phyloP scores from a whole-genome alignment of 2,113 vertebrate genomes.

The Phalacrocorax pelagicus region DNA sequence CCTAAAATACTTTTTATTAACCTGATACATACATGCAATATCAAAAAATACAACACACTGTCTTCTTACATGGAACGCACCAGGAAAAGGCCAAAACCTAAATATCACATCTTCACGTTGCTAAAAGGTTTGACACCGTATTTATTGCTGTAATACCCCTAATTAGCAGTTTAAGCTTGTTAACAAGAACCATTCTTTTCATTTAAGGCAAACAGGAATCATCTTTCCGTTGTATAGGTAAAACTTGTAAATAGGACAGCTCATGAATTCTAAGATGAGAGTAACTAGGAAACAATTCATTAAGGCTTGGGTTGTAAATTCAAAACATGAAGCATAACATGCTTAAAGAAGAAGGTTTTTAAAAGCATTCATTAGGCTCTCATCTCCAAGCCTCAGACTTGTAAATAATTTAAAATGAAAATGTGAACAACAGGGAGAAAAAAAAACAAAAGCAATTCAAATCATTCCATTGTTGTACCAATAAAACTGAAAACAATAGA shows the following conservation, averaged over 20 bases:
- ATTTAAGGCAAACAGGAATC: slow-evolving; percentile 56
- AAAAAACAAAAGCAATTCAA: slow-evolving; percentile 49
- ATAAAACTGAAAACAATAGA: slow-evolving; percentile 30
- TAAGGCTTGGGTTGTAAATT: slow-evolving; percentile 51
- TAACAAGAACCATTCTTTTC: slow-evolving; percentile 36
- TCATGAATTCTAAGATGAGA: slow-evolving; percentile 51
- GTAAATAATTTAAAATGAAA: slow-evolving; percentile 71
- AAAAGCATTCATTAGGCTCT: slow-evolving; percentile 65
- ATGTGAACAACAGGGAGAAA: not conserved
- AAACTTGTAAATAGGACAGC: slow-evolving; percentile 58
- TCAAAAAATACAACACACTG: not conserved
- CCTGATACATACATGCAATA: not conserved
- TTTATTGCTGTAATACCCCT: slow-evolving; percentile 8
- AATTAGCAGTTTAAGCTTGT: slow-evolving; percentile 48
- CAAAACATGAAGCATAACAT: slow-evolving; percentile 47
- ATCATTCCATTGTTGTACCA: slow-evolving; percentile 43
- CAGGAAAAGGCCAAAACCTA: not conserved
- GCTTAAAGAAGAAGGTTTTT: slow-evolving; percentile 49
- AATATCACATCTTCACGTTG: not conserved
- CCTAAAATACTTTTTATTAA: not conserved
- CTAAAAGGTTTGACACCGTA: slow-evolving; percentile 29
- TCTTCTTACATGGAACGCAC: not conserved
- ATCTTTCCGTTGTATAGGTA: slow-evolving; percentile 29
- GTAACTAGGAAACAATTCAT: slow-evolving; percentile 54
- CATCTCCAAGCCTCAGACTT: slow-evolving; percentile 49